A percentile compares a stretch with the other conserved stretches of the same genome.
phyloP scores from a whole-genome alignment of 1,140 invertebrate genomes.

The Neocloeon triangulifer region DNA sequence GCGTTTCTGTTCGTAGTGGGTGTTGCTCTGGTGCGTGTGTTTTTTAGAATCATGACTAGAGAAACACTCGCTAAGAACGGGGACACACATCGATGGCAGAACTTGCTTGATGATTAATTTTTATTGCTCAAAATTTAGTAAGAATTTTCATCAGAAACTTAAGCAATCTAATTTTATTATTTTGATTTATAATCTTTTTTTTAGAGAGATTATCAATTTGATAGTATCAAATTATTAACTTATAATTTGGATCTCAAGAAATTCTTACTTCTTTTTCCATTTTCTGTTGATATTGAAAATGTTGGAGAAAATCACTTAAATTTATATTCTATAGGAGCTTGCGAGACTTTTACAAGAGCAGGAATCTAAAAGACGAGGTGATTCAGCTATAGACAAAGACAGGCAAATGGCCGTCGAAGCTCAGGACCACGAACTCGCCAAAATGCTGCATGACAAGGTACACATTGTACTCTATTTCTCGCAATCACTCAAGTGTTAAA shows the following conservation, averaged over 20 bases:
- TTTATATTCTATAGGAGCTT: conserved; percentile 27
- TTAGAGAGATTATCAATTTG: too few species aligned
- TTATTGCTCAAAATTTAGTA: too few species aligned
- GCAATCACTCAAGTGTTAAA: too few species aligned
- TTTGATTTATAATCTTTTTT: too few species aligned
- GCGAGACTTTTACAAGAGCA: conserved; percentile 38
- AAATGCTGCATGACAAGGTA: conserved; percentile 67
- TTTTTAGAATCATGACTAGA: conserved; percentile 19
- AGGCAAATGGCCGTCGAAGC: conserved; percentile 65
- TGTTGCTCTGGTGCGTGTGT: conserved; percentile 16
- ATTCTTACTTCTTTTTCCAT: background rate
- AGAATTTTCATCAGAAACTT: too few species aligned
- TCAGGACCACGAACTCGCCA: conserved; percentile 74
- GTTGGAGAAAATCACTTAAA: too few species aligned
- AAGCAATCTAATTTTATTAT: too few species aligned
- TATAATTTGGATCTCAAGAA: too few species aligned
- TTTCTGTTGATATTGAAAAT: too few species aligned
- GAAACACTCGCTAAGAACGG: conserved; percentile 19
- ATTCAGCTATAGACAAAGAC: conserved; percentile 36
- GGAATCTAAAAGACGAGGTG: conserved; percentile 31
- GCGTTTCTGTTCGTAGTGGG: conserved; percentile 8
- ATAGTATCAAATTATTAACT: too few species aligned
- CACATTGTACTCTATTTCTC: conserved; percentile 9
- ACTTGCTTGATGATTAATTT: too few species aligned
- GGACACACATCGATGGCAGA: background rate